Evolutionary conservation across 2,113 vertebrate species (phyloP), one percentile per base, ranked within the genome.

Genomic region (Jacana jacana): DNA sequence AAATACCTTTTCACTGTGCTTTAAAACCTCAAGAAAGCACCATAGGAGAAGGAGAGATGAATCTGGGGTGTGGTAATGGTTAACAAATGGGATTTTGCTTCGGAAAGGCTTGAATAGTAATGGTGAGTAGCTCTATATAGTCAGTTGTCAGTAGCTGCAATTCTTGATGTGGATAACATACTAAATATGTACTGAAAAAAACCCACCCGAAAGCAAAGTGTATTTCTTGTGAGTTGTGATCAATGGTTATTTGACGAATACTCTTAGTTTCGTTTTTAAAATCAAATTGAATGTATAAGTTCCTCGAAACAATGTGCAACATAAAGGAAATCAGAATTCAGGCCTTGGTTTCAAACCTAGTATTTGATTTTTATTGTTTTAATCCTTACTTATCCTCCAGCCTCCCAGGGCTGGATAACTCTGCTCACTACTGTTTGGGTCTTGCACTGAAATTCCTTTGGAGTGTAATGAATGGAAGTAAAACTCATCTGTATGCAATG

Each of bases 401-500:
- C 61, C 33, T 94, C 31, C 30, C 33, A 60, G 19, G 25, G 15
- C 42, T 87, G 60, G 55, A 20, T 76, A 51, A 30, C 39, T 79
- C 0, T 72, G 2, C 1, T 64, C 48, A 77, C 28, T 94, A 64
- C 68, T 71, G 48, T 90, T 91, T 71, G 72, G 30, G 44, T 86
- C 65, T 64, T 85, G 66, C 31, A 27, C 91, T 72, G 88, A 89
- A 63, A 55, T 92, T 89, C 70, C 57, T 88, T 88, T 88, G 73
- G 73, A 85, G 44, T 58, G n/a, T 78, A 85, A 58, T 91, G 86
- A 94, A 95, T 94, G 82, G 73, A 91, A 94, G 49, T 66, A 89
- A 85, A 90, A 19, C 69, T 93, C 78, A 96, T 97, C 83, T 92
- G 86, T 94, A 92, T 93, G 71, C 94, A 75, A 0, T 80, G 79